phyloP scores from a whole-genome alignment of 35 echinoderm and acorn worm species.

The Ophiothrix spiculata region DNA sequence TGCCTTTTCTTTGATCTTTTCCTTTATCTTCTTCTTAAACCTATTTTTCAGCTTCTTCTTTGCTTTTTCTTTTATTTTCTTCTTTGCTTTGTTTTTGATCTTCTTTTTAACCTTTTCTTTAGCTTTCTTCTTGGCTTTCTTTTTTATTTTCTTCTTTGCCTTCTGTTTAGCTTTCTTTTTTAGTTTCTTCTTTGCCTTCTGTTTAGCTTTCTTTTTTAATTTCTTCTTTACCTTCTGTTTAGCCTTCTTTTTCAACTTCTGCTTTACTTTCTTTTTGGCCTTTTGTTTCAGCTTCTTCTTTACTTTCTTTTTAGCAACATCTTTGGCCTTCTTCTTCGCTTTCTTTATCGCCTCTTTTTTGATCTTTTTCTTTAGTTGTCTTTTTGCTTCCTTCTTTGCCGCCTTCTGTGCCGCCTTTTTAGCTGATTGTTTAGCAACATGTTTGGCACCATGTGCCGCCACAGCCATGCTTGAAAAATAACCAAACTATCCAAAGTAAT shows the following conservation, averaged over 20 bases:
- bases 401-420: constrained; percentile 27
- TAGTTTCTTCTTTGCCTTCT: not conserved
- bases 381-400: constrained; percentile 17
- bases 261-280: constrained; percentile 11
- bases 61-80: constrained; percentile 14
- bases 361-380: not conserved
- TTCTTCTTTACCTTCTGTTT: constrained; percentile 18
- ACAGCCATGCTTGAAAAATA: too few species aligned
- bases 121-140: not conserved
- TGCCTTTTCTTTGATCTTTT: constrained; percentile 16
- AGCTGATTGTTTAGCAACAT: not conserved
- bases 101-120: constrained; percentile 11
- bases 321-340: constrained; percentile 16
- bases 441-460: not conserved
- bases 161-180: constrained; percentile 15
- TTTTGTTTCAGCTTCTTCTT: constrained; percentile 28
- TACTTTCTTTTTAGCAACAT: constrained; percentile 10
- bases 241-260: constrained; percentile 20
- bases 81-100: not conserved
- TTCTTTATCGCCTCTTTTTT: constrained; percentile 17
- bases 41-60: constrained; percentile 11
- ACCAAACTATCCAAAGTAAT: too few species aligned
- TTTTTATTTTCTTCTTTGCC: not conserved
- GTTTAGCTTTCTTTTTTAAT: constrained; percentile 2
- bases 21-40: constrained; percentile 15